Base-by-base conservation (phyloP, 2,888 invertebrate genomes). In the Atethmia centrago region DNA sequence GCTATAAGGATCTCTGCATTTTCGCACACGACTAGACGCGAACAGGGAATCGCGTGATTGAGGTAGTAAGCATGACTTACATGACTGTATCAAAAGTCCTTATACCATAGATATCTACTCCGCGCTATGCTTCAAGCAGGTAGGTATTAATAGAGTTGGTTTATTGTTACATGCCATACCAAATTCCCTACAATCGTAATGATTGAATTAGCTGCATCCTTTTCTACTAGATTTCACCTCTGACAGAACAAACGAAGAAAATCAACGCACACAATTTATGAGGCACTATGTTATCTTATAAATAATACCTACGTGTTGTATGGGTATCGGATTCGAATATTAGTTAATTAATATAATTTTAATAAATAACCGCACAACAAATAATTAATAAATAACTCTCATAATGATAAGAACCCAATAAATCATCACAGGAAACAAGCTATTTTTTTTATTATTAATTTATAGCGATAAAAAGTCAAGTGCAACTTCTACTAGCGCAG, bases 321-420 rank as follows among this genome's bases (percentile, higher is more conserved):
- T 55, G 36, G 16, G 40, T 56, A n/a, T 28, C 19, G 19, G 25
- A 42, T 51, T 72, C 42, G 42, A 42, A 51, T 49, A 42, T 25
- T 31, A 42, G 10, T 42, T 49, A 40, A 8, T 28, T 19, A 40
- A 45, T n/a, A 36, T 36, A 16, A 53, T 25, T 28, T 73, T 65
- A n/a, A 49, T 51, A 31, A 67, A 66, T 66, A n/a, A 66, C 12
- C 51, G 3, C 28, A 53, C 53, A 31, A 42, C 21, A 40, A n/a
- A 55, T 47, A 10, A 53, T 62, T 62, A 36, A 45, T 21, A 59
- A 73, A 73, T 73, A 53, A 21, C 14, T 45, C 3, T 25, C 28
- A n/a, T n/a, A 36, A n/a, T 19, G 64, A 73, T 74, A 55, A 28
- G 40, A 47, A 55, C 14, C 21, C 16, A 16, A 36, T 49, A 45